Percentiles rank a stretch among this genome's conserved stretches.
Evolutionary conservation across 2,888 invertebrate genomes (phyloP).

Genomic region (Plutella xylostella): DNA sequence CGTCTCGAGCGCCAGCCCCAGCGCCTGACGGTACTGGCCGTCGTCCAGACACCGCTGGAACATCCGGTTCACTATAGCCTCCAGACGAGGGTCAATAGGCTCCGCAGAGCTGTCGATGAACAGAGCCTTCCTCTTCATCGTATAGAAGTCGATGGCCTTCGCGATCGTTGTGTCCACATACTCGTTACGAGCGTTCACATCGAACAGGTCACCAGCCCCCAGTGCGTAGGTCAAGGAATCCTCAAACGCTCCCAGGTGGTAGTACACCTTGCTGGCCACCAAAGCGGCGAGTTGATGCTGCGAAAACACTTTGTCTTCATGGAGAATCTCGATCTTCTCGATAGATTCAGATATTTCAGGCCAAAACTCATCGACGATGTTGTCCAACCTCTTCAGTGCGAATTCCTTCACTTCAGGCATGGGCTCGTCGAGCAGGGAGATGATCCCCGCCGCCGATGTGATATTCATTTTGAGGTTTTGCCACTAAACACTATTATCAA

Average conservation of each 20-base stretch:
- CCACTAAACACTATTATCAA: constrained; percentile 13
- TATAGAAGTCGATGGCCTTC: constrained; percentile 97
- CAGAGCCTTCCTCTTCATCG: constrained; percentile 83
- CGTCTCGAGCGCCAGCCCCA: constrained; percentile 97
- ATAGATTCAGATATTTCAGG: constrained; percentile 98
- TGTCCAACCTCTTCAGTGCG: constrained; percentile 91
- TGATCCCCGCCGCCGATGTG: constrained; percentile 84
- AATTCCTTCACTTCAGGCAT: constrained; percentile 94
- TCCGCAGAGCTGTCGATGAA: constrained; percentile 77
- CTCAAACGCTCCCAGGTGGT: constrained; percentile 96
- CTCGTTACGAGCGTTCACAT: constrained; percentile 93
- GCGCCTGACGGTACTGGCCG: constrained; percentile 93
- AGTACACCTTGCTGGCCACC: constrained; percentile 98
- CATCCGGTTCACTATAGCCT: constrained; percentile 96
- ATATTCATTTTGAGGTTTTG: constrained; percentile 51
- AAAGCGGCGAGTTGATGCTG: constrained; percentile 95
- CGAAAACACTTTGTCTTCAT: constrained; percentile 90
- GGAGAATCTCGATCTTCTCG: constrained; percentile 96
- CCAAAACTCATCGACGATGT: constrained; percentile 98
- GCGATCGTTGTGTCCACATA: constrained; percentile 98
- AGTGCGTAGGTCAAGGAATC: constrained; percentile 98
- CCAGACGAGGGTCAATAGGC: constrained; percentile 83
- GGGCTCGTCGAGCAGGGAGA: constrained; percentile 94
- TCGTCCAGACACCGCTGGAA: constrained; percentile 96
- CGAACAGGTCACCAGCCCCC: constrained; percentile 94